These are phyloP conservation scores for Chloroceryle aenea DNA, from an alignment of 2,113 vertebrate species.

Conservation along the genomic window DNA sequence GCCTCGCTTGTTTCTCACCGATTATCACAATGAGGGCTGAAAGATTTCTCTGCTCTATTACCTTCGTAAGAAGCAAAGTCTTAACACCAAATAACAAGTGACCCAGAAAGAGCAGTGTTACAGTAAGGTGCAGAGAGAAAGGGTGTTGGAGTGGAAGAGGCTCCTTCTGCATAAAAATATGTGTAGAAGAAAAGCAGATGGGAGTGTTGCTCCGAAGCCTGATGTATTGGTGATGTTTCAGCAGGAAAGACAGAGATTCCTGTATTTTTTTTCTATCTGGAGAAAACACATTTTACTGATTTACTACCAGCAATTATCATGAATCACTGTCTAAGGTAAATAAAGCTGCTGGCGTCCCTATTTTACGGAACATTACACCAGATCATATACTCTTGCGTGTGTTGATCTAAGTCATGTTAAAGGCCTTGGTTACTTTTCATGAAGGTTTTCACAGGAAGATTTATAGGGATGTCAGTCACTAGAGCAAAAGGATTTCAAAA, in stretches of 20 bases:
- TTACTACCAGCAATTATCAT: neutral
- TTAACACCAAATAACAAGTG: neutral
- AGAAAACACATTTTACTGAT: neutral
- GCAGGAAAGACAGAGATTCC: neutral
- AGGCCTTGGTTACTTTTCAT: neutral
- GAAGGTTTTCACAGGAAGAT: neutral
- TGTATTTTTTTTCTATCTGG: neutral
- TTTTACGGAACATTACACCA: neutral
- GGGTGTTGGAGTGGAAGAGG: neutral
- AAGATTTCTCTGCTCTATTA: neutral
- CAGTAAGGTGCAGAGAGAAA: neutral
- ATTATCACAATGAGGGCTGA: neutral
- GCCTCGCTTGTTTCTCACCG: neutral
- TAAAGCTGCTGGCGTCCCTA: neutral
- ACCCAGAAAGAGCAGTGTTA: neutral
- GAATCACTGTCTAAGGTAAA: neutral
- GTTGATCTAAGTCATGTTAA: neutral
- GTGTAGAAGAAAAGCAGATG: neutral
- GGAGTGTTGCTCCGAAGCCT: neutral
- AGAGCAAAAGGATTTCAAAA: neutral
- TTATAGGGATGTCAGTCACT: neutral
- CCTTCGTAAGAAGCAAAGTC: neutral
- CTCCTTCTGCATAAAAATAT: neutral
- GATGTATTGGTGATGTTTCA: neutral
- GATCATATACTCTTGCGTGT: neutral